Percentiles rank a stretch among this genome's conserved stretches.
These are phyloP conservation scores for Leptopilina clavipes DNA, from an alignment of 1,140 invertebrate species.

Conservation along the genomic window DNA sequence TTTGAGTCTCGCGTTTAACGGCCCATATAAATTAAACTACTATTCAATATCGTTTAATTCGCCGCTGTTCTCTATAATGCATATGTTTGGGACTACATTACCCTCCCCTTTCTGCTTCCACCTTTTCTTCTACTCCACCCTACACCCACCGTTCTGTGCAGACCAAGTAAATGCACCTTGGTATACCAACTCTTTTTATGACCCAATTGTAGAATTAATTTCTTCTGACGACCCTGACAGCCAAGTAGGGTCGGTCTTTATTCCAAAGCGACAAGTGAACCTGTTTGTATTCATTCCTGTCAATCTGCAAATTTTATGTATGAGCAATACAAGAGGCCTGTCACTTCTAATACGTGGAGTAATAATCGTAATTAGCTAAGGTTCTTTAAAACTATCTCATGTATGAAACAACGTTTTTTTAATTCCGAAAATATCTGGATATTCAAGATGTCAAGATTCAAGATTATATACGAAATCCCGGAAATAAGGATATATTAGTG, in stretches of 20 bases:
- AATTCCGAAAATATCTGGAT: too few relatives aligned
- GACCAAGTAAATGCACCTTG: slow-evolving; percentile 44
- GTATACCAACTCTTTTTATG: slow-evolving; percentile 67
- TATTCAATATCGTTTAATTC: slow-evolving; percentile 74
- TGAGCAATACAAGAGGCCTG: background rate
- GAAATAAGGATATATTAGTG: too few relatives aligned
- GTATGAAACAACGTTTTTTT: too few relatives aligned
- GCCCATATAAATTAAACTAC: slow-evolving; percentile 74
- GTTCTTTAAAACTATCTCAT: slow-evolving; percentile 7
- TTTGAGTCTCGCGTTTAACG: slow-evolving; percentile 74
- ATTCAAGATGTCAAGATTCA: too few relatives aligned
- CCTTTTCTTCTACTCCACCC: slow-evolving; percentile 44
- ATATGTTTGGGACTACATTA: slow-evolving; percentile 47
- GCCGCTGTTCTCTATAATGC: slow-evolving; percentile 61
- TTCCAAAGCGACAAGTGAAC: slow-evolving; percentile 46
- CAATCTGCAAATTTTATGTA: slow-evolving; percentile 18
- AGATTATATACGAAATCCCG: too few relatives aligned
- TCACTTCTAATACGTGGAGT: background rate
- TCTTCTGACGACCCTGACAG: slow-evolving; percentile 65
- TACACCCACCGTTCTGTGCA: slow-evolving; percentile 50
- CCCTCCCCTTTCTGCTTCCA: slow-evolving; percentile 40
- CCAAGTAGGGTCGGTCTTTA: slow-evolving; percentile 48
- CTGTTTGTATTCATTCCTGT: slow-evolving; percentile 22
- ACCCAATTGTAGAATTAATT: slow-evolving; percentile 65
- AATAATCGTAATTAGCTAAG: background rate